These are phyloP conservation scores for Drosophila ezoana DNA, from an alignment of 2,888 invertebrate species.

Conservation along the genomic window DNA sequence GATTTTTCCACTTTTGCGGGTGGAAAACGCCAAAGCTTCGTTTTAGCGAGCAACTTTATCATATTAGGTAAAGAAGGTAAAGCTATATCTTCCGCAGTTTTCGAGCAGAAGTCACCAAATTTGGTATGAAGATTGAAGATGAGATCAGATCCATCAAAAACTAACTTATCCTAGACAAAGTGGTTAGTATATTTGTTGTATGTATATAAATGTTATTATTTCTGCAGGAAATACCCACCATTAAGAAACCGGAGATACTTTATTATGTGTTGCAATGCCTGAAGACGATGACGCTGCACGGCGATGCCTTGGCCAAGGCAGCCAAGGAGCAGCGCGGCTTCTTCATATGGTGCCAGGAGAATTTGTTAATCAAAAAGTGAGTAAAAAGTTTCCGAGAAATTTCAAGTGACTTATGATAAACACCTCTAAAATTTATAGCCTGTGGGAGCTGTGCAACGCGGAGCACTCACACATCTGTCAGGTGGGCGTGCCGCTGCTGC, in stretches of 20 bases:
- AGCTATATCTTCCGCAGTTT: too few species aligned
- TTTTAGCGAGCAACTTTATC: too few species aligned
- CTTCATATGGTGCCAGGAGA: slow-evolving; percentile 98
- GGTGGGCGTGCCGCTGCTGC: slow-evolving; percentile 94
- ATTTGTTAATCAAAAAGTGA: slow-evolving; percentile 96
- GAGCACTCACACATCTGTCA: slow-evolving; percentile 97
- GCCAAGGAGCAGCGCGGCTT: slow-evolving; percentile 95
- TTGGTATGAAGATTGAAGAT: too few species aligned
- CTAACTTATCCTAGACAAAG: too few species aligned
- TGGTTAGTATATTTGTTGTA: too few species aligned
- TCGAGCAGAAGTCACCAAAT: too few species aligned
- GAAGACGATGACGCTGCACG: slow-evolving; percentile 95
- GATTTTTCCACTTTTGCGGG: too few species aligned
- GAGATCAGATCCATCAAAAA: too few species aligned
- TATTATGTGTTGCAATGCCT: slow-evolving; percentile 97
- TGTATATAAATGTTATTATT: neutral
- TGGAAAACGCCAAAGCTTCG: too few species aligned
- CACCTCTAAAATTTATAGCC: slow-evolving; percentile 85
- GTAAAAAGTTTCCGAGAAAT: slow-evolving; percentile 47
- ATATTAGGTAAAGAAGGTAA: too few species aligned
- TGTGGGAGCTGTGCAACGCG: slow-evolving; percentile 96
- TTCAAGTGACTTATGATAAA: neutral
- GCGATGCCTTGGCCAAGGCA: slow-evolving; percentile 95
- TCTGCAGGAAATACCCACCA: slow-evolving; percentile 90
- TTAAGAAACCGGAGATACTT: slow-evolving; percentile 95